A percentile compares a stretch with the other conserved stretches of the same genome.
phyloP scores from a whole-genome alignment of 2,113 vertebrate genomes.

The Hippocampus comes region DNA sequence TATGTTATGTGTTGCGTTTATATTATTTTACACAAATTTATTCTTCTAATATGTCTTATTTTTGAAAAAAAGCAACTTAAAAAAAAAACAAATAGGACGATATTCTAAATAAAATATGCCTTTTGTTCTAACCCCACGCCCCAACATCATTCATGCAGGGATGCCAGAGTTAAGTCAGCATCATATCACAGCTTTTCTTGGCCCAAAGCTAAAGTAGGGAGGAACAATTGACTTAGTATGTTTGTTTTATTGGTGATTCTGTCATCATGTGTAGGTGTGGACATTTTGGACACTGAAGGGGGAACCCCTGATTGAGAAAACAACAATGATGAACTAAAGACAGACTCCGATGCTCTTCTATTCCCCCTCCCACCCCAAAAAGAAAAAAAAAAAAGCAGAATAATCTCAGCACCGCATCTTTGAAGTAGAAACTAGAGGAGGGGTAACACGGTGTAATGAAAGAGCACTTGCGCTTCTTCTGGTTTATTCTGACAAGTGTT shows the following conservation, averaged over 20 bases:
- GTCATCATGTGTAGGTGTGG: neutral
- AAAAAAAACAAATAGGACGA: neutral
- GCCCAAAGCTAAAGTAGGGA: too few species aligned
- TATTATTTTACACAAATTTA: too few species aligned
- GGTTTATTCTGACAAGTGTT: constrained; percentile 22
- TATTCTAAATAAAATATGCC: neutral
- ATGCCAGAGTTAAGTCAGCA: too few species aligned
- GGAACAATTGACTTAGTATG: too few species aligned
- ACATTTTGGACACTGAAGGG: neutral
- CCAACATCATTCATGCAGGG: too few species aligned
- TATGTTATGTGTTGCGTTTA: too few species aligned
- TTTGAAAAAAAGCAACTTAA: neutral
- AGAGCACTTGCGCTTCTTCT: constrained; percentile 24
- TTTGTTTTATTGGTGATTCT: too few species aligned
- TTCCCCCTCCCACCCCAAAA: neutral
- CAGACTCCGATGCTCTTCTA: constrained; percentile 8
- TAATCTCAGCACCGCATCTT: constrained; percentile 16
- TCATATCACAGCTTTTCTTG: too few species aligned
- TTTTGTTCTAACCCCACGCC: too few species aligned
- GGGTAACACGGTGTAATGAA: constrained; percentile 36
- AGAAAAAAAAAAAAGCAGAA: constrained; percentile 7
- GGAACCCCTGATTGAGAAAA: neutral
- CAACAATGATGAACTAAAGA: neutral
- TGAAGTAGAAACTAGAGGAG: constrained; percentile 25
- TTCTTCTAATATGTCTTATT: neutral